phyloP scores from a whole-genome alignment of 2,113 vertebrate species.

The Etheostoma cragini region DNA sequence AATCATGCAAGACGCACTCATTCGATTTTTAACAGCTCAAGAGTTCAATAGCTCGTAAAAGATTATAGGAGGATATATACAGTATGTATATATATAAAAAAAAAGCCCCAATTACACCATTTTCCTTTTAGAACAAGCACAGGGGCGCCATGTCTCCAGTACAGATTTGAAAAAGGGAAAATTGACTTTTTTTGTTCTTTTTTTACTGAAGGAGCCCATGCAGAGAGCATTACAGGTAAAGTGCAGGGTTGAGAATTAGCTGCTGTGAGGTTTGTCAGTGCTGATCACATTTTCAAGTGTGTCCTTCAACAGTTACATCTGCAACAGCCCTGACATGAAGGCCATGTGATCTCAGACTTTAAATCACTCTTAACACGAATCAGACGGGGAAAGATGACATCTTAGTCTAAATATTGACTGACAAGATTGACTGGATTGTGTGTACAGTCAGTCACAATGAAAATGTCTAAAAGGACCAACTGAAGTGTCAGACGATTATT shows the following conservation, averaged over 20 bases:
- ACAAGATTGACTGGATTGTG: not conserved
- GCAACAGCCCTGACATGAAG: not conserved
- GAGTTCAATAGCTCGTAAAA: slow-evolving; percentile 1
- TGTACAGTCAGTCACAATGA: not conserved
- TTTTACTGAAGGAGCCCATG: not conserved
- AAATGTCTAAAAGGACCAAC: not conserved
- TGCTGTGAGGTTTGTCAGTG: not conserved
- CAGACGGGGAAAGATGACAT: not conserved
- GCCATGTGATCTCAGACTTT: slow-evolving; percentile 9
- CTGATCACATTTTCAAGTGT: slow-evolving; percentile 24
- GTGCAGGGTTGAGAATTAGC: not conserved
- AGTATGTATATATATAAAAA: not conserved
- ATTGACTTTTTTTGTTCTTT: not conserved
- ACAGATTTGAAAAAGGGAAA: not conserved
- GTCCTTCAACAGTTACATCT: slow-evolving; percentile 30
- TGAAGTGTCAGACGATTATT: not conserved
- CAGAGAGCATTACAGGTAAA: not conserved
- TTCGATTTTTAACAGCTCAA: not conserved
- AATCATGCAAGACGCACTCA: not conserved
- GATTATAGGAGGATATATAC: not conserved
- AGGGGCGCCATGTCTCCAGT: not conserved
- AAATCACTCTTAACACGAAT: slow-evolving; percentile 18
- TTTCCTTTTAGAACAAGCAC: not conserved
- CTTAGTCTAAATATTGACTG: not conserved
- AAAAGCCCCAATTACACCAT: not conserved